A percentile compares a stretch with the other conserved stretches of the same genome.
phyloP scores from a whole-genome alignment of 1,140 invertebrate genomes.

The Tigriopus japonicus region DNA sequence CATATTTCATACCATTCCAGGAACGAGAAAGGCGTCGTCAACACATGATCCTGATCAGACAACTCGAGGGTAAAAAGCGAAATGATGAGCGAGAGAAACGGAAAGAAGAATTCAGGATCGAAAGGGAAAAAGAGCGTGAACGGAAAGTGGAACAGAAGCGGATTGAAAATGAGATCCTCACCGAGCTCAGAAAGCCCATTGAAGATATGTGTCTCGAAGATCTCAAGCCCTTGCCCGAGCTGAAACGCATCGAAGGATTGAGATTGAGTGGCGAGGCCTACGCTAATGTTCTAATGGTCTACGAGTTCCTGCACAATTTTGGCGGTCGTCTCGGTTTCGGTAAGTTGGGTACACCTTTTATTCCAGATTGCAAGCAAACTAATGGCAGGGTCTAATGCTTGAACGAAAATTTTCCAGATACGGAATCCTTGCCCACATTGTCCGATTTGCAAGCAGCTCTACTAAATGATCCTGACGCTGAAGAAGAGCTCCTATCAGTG shows the following conservation, averaged over 20 bases:
- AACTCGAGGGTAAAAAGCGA: constrained; percentile 56
- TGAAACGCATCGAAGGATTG: constrained; percentile 56
- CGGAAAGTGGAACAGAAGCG: constrained; percentile 58
- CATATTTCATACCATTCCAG: constrained; percentile 28
- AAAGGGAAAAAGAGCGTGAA: constrained; percentile 36
- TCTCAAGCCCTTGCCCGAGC: constrained; percentile 40
- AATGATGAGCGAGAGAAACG: constrained; percentile 72
- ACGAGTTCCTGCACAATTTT: constrained; percentile 89
- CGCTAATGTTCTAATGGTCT: constrained; percentile 75
- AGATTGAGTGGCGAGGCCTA: constrained; percentile 66
- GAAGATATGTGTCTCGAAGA: constrained; percentile 28
- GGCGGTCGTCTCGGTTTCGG: constrained; percentile 79
- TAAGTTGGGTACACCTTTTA: constrained; percentile 30
- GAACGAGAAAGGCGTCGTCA: constrained; percentile 74
- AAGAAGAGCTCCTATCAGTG: constrained; percentile 67
- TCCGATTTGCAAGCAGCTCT: constrained; percentile 67
- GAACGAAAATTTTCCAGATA: constrained; percentile 34
- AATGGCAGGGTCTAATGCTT: too few species aligned
- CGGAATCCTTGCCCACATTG: constrained; percentile 64
- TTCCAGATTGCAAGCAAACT: constrained; percentile 15
- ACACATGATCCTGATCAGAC: constrained; percentile 67
- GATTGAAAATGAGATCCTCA: constrained; percentile 61
- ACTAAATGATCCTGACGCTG: constrained; percentile 57
- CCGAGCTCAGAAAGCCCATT: constrained; percentile 65
- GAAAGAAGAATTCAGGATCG: constrained; percentile 52